phyloP scores from a whole-genome alignment of 2,113 vertebrate genomes.

The Tragelaphus scriptus region DNA sequence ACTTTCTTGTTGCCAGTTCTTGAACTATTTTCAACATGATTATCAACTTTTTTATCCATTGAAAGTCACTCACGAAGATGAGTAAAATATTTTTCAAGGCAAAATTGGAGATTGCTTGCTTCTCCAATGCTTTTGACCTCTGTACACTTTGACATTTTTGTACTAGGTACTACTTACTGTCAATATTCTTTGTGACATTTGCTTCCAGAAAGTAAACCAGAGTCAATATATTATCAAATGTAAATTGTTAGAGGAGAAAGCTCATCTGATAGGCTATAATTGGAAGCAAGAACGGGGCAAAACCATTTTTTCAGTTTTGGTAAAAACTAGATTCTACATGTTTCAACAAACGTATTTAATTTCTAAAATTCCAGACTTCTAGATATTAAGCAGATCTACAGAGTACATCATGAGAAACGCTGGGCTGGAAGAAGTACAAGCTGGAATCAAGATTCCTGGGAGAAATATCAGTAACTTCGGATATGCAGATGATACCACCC shows the following conservation, averaged over 20 bases:
- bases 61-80: background rate
- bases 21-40: background rate
- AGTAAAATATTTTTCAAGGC: background rate
- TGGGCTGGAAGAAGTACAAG: too few species aligned
- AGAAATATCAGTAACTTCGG: too few species aligned
- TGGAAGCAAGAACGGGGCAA: background rate
- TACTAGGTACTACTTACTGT: background rate
- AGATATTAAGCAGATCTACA: background rate
- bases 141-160: background rate
- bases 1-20: background rate
- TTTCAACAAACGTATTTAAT: background rate
- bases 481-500: too few species aligned
- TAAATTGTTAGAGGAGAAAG: background rate
- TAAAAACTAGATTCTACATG: background rate
- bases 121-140: background rate
- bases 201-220: background rate
- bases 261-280: background rate
- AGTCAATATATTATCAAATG: background rate
- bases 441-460: too few species aligned
- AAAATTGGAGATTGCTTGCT: background rate
- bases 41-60: background rate
- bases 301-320: background rate
- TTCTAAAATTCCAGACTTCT: background rate
- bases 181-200: background rate
- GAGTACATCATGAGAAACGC: too few species aligned